A percentile compares a stretch with the other conserved stretches of the same genome.
These are phyloP conservation scores for Synaphobranchus kaupii DNA, from an alignment of 2,797 vertebrate genomes.

Conservation along the genomic window DNA sequence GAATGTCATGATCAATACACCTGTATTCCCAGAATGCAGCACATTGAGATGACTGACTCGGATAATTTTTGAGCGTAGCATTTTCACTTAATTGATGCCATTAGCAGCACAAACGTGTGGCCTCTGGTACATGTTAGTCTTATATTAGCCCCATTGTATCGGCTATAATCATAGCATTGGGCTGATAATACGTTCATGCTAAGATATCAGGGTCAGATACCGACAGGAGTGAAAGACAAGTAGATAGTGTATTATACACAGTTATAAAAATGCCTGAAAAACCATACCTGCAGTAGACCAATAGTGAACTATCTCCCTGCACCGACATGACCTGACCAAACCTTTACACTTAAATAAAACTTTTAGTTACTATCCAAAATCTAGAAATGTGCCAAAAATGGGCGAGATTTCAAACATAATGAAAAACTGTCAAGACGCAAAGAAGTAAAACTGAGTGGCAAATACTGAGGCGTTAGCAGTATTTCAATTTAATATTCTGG, in stretches of 20 bases:
- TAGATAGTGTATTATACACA: too few relatives aligned
- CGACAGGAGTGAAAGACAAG: too few relatives aligned
- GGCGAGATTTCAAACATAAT: not conserved
- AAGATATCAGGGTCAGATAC: too few relatives aligned
- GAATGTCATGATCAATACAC: too few relatives aligned
- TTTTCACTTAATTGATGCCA: not conserved
- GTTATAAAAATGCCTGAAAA: too few relatives aligned
- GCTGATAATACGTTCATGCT: too few relatives aligned
- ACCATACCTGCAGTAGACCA: not conserved
- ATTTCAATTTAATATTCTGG: not conserved
- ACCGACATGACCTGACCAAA: too few relatives aligned
- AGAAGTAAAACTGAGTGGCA: not conserved
- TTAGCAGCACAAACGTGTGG: not conserved
- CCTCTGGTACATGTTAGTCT: not conserved
- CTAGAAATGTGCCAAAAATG: not conserved
- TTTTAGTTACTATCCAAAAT: not conserved
- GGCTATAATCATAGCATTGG: not conserved
- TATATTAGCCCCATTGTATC: not conserved
- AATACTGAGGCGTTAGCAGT: not conserved
- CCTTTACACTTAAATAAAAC: too few relatives aligned
- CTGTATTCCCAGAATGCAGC: too few relatives aligned
- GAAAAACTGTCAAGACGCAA: not conserved
- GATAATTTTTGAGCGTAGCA: not conserved
- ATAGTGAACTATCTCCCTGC: not conserved
- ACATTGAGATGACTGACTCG: not conserved